A percentile compares a stretch with the other conserved stretches of the same genome.
Evolutionary conservation across 2,113 vertebrate species (phyloP).

Genomic region (Pseudorasbora parva): DNA sequence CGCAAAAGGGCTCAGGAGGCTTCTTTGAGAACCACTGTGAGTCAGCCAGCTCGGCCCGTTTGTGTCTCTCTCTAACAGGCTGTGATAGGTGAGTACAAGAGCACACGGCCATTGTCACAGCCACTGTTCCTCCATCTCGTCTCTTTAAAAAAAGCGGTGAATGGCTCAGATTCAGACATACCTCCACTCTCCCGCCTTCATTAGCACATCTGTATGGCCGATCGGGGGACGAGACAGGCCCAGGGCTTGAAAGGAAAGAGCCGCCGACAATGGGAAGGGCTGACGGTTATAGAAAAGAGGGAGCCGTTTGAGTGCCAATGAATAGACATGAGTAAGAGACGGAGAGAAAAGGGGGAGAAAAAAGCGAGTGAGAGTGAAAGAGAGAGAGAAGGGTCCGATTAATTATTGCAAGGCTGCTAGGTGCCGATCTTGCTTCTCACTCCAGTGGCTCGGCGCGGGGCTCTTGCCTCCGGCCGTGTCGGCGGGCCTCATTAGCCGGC

Average conservation of each 20-base stretch:
- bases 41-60: slow-evolving; percentile 38
- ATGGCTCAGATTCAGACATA: slow-evolving; percentile 41
- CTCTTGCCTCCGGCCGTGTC: slow-evolving; percentile 93
- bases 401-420: slow-evolving; percentile 91
- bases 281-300: slow-evolving; percentile 45
- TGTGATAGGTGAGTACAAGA: slow-evolving; percentile 40
- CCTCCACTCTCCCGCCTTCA: slow-evolving; percentile 43
- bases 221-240: slow-evolving; percentile 13
- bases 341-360: slow-evolving; percentile 33
- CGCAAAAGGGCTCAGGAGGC: slow-evolving; percentile 45
- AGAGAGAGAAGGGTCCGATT: slow-evolving; percentile 77
- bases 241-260: slow-evolving; percentile 45
- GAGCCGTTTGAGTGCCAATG: slow-evolving; percentile 81
- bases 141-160: slow-evolving; percentile 23
- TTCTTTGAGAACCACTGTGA: slow-evolving; percentile 34
- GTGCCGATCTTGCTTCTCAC: slow-evolving; percentile 92
- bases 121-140: slow-evolving; percentile 25
- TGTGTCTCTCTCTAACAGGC: slow-evolving; percentile 37
- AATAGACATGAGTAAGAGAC: slow-evolving; percentile 79
- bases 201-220: slow-evolving; percentile 46
- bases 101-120: slow-evolving; percentile 4
- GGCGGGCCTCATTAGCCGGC: slow-evolving; percentile 93
- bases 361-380: slow-evolving; percentile 36
- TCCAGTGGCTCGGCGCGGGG: slow-evolving; percentile 85
- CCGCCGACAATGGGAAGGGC: slow-evolving; percentile 41